Base-by-base conservation (phyloP, 2,888 invertebrate species). In the Drosophila acutilabella region DNA sequence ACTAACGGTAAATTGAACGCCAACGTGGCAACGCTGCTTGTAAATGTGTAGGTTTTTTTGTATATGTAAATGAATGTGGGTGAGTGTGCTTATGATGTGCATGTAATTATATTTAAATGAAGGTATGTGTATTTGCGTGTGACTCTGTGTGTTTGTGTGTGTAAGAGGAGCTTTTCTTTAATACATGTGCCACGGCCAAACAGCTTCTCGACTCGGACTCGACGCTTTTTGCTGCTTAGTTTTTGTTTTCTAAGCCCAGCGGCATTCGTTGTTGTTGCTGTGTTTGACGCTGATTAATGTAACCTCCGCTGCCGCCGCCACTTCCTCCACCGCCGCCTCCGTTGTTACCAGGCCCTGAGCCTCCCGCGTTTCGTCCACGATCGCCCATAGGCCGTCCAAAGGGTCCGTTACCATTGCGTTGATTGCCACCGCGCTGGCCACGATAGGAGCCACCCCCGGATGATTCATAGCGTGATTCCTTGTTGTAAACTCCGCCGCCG, bases 181-280 rank as follows among this genome's bases (percentile, higher is more conserved):
- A 81, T 81, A 81, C 81, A 81, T 74, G 74, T 71, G 67, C 54
- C 52, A 67, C 64, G 53, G 70, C 64, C 74, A 69, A 79, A 68
- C 69, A 71, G 70, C 71, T 71, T 69, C 61, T 64, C 50, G 60
- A 64, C 57, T 57, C 54, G 53, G 50, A 57, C 48, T 38, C 47
- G 30, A 45, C 59, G 41, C 48, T 61, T 45, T 53, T 42, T 47
- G 18, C 36, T 64, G 59, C 62, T 81, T 74, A 91, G 74, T 90
- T 90, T 79, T 91, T 91, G 59, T 90, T 90, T 68, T 91, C 90
- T 81, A 89, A 64, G 33, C 84, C 72, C 40, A 87, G 71, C 33
- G 86, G 88, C 71, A 88, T 59, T 48, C 86, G 87, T 44, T 88
- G 89, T 44, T 74, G 74, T 74, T 87, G 68, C 40, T 71, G 84